A percentile compares a stretch with the other conserved stretches of the same genome.
Conservation (phyloP, 2,888 invertebrate species). For the Podabrus alpinus region DNA sequence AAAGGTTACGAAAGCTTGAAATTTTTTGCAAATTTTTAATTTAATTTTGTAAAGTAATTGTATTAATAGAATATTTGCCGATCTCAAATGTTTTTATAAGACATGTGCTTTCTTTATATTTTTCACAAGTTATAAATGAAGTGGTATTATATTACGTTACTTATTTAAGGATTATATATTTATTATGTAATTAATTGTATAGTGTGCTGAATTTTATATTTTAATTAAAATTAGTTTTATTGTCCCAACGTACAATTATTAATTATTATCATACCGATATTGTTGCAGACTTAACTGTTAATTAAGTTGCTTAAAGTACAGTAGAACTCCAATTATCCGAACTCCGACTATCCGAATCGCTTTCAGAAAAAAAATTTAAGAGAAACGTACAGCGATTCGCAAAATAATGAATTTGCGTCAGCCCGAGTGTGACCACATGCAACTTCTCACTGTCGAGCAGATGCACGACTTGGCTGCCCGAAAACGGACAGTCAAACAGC, state of each 20-base stretch:
- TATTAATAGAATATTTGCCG: slow-evolving; percentile 15
- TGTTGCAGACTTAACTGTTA: background rate
- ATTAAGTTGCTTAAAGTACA: background rate
- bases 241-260: background rate
- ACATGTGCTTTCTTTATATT: slow-evolving; percentile 23
- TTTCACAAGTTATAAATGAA: slow-evolving; percentile 18
- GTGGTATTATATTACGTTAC: slow-evolving; percentile 21
- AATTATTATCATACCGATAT: background rate
- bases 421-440: too few relatives aligned
- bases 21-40: background rate
- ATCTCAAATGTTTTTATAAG: slow-evolving; percentile 24
- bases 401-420: too few relatives aligned
- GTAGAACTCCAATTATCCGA: too few relatives aligned
- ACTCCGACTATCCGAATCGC: too few relatives aligned
- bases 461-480: too few relatives aligned
- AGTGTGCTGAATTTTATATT: background rate
- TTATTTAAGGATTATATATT: slow-evolving; percentile 24
- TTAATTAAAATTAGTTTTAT: background rate
- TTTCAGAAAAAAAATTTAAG: too few relatives aligned
- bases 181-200: slow-evolving; percentile 22
- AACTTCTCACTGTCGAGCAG: too few relatives aligned
- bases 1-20: slow-evolving; percentile 13
- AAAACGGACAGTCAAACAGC: too few relatives aligned
- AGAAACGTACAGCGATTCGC: too few relatives aligned
- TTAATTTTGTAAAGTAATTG: slow-evolving; percentile 5